phyloP scores from a whole-genome alignment of 2,113 vertebrate species.

The Ardeotis arabs region DNA sequence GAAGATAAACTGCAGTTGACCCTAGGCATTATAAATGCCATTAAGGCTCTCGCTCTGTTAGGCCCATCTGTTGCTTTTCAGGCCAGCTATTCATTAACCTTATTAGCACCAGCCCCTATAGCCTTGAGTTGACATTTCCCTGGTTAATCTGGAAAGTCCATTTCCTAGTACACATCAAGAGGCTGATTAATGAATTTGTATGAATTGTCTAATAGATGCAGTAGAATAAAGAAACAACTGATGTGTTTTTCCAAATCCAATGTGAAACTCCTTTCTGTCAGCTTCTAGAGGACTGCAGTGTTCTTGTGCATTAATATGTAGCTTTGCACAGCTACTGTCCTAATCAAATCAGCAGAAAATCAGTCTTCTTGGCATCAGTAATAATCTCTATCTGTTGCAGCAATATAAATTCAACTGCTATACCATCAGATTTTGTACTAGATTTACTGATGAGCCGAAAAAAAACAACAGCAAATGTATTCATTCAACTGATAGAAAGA shows the following conservation, averaged over 20 bases:
- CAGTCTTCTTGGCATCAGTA: slow-evolving; percentile 37
- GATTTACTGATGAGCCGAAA: slow-evolving; percentile 36
- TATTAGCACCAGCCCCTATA: slow-evolving; percentile 73
- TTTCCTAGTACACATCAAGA: slow-evolving; percentile 57
- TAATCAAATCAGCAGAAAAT: slow-evolving; percentile 59
- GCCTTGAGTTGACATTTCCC: slow-evolving; percentile 76
- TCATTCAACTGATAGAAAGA: slow-evolving; percentile 17
- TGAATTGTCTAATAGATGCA: slow-evolving; percentile 40
- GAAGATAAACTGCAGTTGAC: slow-evolving; percentile 76
- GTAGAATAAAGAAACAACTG: not conserved
- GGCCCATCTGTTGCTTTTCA: slow-evolving; percentile 76
- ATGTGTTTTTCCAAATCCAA: not conserved
- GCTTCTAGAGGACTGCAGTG: not conserved
- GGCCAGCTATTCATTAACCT: slow-evolving; percentile 79
- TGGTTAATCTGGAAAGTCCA: slow-evolving; percentile 66
- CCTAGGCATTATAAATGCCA: slow-evolving; percentile 75
- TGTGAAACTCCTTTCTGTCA: not conserved
- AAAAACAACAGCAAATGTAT: slow-evolving; percentile 34
- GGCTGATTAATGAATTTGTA: slow-evolving; percentile 65
- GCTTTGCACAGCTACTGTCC: slow-evolving; percentile 10
- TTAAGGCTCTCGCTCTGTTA: slow-evolving; percentile 65
- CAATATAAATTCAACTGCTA: slow-evolving; percentile 58
- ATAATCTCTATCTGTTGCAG: slow-evolving; percentile 48
- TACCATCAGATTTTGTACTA: slow-evolving; percentile 31
- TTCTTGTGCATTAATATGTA: not conserved